These are phyloP conservation scores for Psittacus erithacus DNA, from an alignment of 2,113 vertebrate species.

Conservation along the genomic window DNA sequence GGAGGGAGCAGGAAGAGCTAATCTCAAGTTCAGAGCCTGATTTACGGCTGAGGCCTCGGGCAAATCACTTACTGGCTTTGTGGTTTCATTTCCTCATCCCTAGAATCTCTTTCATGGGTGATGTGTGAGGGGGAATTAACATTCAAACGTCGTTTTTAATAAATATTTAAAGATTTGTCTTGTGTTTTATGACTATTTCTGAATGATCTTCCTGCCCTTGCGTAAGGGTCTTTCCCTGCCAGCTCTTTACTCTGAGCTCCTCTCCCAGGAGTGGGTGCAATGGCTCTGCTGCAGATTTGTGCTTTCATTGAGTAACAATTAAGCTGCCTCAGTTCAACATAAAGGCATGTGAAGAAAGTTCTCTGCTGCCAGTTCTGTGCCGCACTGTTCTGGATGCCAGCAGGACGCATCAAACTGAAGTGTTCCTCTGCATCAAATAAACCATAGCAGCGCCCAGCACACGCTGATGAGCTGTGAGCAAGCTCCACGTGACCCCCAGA, in stretches of 20 bases:
- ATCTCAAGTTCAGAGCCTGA: slow-evolving; percentile 7
- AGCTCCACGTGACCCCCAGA: neutral
- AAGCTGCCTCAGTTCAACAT: neutral
- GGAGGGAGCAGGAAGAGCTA: neutral
- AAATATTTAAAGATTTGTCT: neutral
- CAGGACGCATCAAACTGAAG: neutral
- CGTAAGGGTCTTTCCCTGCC: neutral
- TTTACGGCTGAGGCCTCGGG: slow-evolving; percentile 18
- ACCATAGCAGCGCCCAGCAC: neutral
- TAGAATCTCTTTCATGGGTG: slow-evolving; percentile 4
- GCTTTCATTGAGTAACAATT: neutral
- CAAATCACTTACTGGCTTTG: slow-evolving; percentile 23
- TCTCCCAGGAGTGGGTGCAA: neutral
- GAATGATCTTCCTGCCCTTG: slow-evolving; percentile 7
- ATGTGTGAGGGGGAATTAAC: slow-evolving; percentile 36
- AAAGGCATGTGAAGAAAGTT: neutral
- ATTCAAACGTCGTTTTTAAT: slow-evolving; percentile 13
- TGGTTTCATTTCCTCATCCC: slow-evolving; percentile 43
- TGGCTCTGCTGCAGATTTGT: neutral
- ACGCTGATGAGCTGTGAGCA: neutral
- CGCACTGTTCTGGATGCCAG: neutral
- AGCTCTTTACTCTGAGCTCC: neutral
- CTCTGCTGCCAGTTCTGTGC: neutral
- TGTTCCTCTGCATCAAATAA: neutral
- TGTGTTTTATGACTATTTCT: neutral